A percentile compares a stretch with the other conserved stretches of the same genome.
phyloP scores from a whole-genome alignment of 2,888 invertebrate species.

The Platycheirus rosarum region DNA sequence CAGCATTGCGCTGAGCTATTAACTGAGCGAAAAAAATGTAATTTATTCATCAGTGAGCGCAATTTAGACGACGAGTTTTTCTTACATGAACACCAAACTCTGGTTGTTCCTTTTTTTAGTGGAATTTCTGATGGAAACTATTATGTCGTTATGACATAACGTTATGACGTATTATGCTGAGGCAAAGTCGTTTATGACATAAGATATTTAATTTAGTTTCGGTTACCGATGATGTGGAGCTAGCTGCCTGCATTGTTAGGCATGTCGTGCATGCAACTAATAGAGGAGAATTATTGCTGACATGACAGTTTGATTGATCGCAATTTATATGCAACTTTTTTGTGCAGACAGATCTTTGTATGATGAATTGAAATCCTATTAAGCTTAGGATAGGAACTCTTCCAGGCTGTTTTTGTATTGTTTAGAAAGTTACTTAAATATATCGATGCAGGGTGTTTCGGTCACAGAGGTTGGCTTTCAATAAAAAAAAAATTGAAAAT shows the following conservation, averaged over 20 bases:
- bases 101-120: not conserved
- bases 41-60: not conserved
- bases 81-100: not conserved
- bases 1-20: not conserved
- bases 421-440: slow-evolving; percentile 13
- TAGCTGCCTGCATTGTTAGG: slow-evolving; percentile 20
- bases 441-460: not conserved
- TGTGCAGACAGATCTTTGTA: slow-evolving; percentile 17
- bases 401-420: not conserved
- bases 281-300: slow-evolving; percentile 41
- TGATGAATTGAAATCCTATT: slow-evolving; percentile 23
- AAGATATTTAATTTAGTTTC: slow-evolving; percentile 42
- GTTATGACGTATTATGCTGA: slow-evolving; percentile 33
- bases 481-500: not conserved
- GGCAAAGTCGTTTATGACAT: slow-evolving; percentile 36
- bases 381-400: not conserved
- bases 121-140: slow-evolving; percentile 7
- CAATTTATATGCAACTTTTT: slow-evolving; percentile 1
- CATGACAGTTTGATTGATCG: slow-evolving; percentile 44
- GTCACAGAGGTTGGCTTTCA: no score
- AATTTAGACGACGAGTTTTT: not conserved
- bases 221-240: slow-evolving; percentile 9
- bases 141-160: slow-evolving; percentile 30
- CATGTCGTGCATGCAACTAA: slow-evolving; percentile 32
- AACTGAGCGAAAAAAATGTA: no score